A percentile compares a stretch with the other conserved stretches of the same genome.
These are phyloP conservation scores for Lepilemur septentrionalis DNA, from an alignment of 2,797 vertebrate species.

Conservation along the genomic window DNA sequence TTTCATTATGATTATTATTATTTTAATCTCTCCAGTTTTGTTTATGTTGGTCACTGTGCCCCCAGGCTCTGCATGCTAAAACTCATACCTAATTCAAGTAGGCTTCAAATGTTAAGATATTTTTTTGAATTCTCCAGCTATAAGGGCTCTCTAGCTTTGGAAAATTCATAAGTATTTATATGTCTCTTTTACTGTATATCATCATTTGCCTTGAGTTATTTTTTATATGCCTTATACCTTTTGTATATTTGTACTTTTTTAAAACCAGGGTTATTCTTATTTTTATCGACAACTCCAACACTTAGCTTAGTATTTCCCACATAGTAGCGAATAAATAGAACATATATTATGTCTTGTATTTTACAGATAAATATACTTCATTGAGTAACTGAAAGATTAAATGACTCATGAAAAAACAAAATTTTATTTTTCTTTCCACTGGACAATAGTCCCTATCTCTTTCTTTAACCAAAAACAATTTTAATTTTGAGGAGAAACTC, in stretches of 20 bases:
- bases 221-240: neutral
- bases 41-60: neutral
- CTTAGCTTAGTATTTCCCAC: neutral
- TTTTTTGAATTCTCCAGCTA: neutral
- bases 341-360: neutral
- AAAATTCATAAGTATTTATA: neutral
- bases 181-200: neutral
- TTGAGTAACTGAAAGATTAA: neutral
- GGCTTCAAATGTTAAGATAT: neutral
- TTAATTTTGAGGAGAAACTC: neutral
- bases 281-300: neutral
- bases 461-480: neutral
- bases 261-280: neutral
- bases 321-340: neutral
- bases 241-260: neutral
- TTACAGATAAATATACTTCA: neutral
- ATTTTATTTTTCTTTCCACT: neutral
- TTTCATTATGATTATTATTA: neutral
- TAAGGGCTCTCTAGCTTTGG: neutral
- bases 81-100: neutral
- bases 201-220: neutral
- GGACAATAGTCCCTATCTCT: neutral
- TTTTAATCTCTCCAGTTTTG: neutral
- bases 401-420: neutral
- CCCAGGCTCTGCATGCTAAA: neutral